Base-by-base conservation (phyloP, 2,113 vertebrate species). In the Cryptotis parvus region DNA sequence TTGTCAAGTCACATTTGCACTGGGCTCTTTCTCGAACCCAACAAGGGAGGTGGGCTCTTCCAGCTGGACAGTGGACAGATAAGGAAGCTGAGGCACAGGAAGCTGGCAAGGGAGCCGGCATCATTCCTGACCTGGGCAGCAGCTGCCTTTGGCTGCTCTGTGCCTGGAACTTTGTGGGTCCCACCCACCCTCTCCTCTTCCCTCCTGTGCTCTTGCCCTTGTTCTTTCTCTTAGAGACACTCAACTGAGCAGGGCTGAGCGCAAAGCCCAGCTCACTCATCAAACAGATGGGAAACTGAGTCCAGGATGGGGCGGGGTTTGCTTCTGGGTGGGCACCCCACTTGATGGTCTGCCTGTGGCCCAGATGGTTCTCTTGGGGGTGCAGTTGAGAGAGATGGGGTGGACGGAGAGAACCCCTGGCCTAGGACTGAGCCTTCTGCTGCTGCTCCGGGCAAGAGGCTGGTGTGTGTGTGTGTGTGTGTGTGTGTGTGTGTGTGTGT, bases 241-340 rank as follows among this genome's bases (percentile, higher is more conserved):
- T 9, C 26, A 15, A 41, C 29, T 33, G 26, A n/a, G 52, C 72
- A 79, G 55, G 63, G 29, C 65, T 31, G 18, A 26, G 70, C 15
- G n/a, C 82, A 72, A 81, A 27, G 72, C 26, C 39, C 37, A 72
- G 1, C 26, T 69, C n/a, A 4, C 2, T 77, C 35, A 3, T 14
- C 35, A 37, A 33, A 39, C 39, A 61, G 65, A 61, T 1, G 27
- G 84, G 43, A 92, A 78, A 94, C 31, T 31, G 92, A 90, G 90
- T 70, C 93, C 12, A 11, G 27, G 33, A 20, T 4, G 24, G 3
- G 61, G 27, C 70, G 29, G 75, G 18, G 29, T 45, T 12, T 75
- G 63, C 27, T 22, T 15, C 26, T 77, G 69, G 22, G 15, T 35
- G 27, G 66, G 69, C 49, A 20, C 26, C 12, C 39, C 37, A 12